These are phyloP conservation scores for Orthonychiurus folsomi DNA, from an alignment of 2,888 invertebrate species.

Conservation along the genomic window DNA sequence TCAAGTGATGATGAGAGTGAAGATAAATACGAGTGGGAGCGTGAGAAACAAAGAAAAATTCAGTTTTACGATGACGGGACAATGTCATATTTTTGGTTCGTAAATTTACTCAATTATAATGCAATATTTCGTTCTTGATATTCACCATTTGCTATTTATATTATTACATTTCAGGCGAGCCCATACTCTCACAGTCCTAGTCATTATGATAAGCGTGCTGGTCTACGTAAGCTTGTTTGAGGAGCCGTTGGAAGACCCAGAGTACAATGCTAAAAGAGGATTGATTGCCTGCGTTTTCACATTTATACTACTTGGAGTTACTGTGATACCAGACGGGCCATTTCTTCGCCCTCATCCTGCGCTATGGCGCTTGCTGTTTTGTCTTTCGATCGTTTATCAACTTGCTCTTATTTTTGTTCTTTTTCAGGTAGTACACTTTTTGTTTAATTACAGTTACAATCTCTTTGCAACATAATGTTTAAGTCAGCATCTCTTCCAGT, in stretches of 20 bases:
- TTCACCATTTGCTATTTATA: too few species aligned
- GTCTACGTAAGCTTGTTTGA: conserved; percentile 50
- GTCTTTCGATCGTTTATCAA: conserved; percentile 50
- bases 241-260: conserved; percentile 43
- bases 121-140: conserved; percentile 19
- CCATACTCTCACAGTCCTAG: conserved; percentile 48
- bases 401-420: conserved; percentile 49
- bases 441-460: too few species aligned
- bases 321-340: conserved; percentile 51
- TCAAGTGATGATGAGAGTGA: background rate
- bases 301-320: conserved; percentile 50
- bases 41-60: conserved; percentile 31
- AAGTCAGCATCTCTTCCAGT: too few species aligned
- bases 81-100: conserved; percentile 48
- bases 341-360: conserved; percentile 52
- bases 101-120: background rate
- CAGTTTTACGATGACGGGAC: conserved; percentile 48
- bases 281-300: conserved; percentile 47
- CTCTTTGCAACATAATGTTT: too few species aligned
- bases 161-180: too few species aligned
- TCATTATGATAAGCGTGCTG: conserved; percentile 46
- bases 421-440: conserved; percentile 42
- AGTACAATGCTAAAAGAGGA: conserved; percentile 50
- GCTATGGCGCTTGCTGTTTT: conserved; percentile 50
- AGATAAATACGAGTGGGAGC: conserved; percentile 32